phyloP scores from a whole-genome alignment of 2,797 vertebrate genomes.

The Sarcophilus harrisii region DNA sequence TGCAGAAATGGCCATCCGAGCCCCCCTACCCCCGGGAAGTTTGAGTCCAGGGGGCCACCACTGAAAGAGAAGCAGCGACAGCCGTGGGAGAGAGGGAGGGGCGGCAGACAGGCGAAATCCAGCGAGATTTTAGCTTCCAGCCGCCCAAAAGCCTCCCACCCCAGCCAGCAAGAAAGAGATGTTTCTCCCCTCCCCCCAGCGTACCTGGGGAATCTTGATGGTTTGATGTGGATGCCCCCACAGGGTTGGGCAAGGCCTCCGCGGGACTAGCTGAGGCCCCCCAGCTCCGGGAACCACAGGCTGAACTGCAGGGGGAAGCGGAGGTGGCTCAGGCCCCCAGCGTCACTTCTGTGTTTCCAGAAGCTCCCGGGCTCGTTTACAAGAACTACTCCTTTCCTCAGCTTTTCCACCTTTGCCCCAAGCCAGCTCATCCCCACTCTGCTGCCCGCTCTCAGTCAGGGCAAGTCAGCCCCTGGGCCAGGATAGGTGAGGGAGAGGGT shows the following conservation, averaged over 20 bases:
- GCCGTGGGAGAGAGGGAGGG: not conserved
- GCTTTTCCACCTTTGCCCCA: not conserved
- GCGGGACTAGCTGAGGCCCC: not conserved
- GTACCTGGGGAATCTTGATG: not conserved
- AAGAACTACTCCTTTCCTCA: not conserved
- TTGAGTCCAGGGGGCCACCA: not conserved
- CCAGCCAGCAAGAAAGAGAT: not conserved
- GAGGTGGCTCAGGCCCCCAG: not conserved
- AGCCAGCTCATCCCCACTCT: not conserved
- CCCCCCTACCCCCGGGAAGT: no score
- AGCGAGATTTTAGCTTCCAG: not conserved
- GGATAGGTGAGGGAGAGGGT: not conserved
- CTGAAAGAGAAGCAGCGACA: not conserved
- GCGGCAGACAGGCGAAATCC: not conserved
- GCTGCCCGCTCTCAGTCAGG: not conserved
- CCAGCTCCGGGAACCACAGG: constrained; percentile 29
- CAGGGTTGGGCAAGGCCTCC: constrained; percentile 1
- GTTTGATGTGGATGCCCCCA: not conserved
- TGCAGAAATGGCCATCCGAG: not conserved
- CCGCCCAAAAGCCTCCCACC: not conserved
- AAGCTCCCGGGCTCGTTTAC: not conserved
- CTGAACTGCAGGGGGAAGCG: constrained; percentile 48
- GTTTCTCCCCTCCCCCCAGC: not conserved
- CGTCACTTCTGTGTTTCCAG: not conserved
- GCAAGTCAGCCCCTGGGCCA: not conserved